Base-by-base conservation (phyloP, 2,113 vertebrate species). In the Leuciscus idus region DNA sequence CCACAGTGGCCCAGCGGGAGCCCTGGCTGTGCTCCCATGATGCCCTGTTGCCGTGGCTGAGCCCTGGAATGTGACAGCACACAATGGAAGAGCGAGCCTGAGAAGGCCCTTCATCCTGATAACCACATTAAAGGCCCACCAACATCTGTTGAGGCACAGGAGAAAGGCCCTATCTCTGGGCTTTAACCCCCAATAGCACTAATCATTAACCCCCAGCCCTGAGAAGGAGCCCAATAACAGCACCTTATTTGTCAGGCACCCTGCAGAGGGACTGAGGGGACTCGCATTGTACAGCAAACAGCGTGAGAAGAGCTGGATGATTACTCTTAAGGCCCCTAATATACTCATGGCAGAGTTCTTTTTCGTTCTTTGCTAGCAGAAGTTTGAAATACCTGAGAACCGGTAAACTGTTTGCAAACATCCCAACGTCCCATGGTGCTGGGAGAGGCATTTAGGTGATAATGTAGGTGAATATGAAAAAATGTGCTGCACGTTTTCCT, bases 71-170 rank as follows among this genome's bases (percentile, higher is more conserved):
- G 96, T 91, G 62, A 26, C 46, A 52, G 33, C 89, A 92, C 95
- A 98, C 97, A 98, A 98, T 95, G 93, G 83, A 87, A 90, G 94
- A 96, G 95, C 89, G 91, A 94, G 95, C 96, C 95, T 96, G 94
- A 94, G 96, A 96, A 96, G 96, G 94, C 96, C 96, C 95, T 95
- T 87, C 93, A 95, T 96, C 98, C 96, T 98, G 97, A 98, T 98
- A 98, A 97, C 97, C 96, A 96, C 96, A 98, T 99, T 98, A 99
- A 97, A 97, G 95, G 95, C 93, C 96, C 93, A 95, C 96, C 96
- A 98, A 98, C 98, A 99, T 99, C 97, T 99, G 97, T 97, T 98
- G 93, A 91, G 92, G 92, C 88, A 94, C 94, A 92, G 94, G 95
- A 98, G 96, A 98, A 97, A 97, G 96, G 64, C 59, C 93, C 96